A percentile compares a stretch with the other conserved stretches of the same genome.
phyloP scores from a whole-genome alignment of 2,113 vertebrate species.

The Trichechus manatus region DNA sequence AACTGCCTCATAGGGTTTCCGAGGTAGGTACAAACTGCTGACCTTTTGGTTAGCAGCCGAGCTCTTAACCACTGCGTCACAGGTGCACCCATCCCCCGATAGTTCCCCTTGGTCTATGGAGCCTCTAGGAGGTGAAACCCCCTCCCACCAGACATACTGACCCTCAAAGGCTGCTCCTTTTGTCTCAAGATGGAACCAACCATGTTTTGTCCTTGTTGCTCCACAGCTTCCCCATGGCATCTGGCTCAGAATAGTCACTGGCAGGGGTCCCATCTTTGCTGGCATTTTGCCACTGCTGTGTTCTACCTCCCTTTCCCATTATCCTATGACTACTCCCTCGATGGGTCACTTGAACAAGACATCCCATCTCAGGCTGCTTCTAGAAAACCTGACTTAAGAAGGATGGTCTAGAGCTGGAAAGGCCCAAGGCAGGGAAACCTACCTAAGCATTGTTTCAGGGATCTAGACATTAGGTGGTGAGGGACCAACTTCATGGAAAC shows the following conservation, averaged over 20 bases:
- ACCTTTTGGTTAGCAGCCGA: too few species aligned
- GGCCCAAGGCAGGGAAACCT: neutral
- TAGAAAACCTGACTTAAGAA: neutral
- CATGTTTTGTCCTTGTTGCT: neutral
- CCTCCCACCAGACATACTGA: too few species aligned
- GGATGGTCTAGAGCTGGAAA: neutral
- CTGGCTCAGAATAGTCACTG: neutral
- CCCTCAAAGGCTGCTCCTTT: neutral
- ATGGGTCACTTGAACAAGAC: neutral
- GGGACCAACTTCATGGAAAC: neutral
- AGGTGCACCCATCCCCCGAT: neutral
- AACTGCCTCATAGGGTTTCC: too few species aligned
- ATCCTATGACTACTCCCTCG: neutral
- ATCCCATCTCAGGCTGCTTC: neutral
- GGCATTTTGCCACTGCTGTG: neutral
- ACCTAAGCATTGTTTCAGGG: neutral
- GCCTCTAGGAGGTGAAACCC: neutral
- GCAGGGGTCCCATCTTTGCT: neutral
- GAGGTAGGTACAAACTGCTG: too few species aligned
- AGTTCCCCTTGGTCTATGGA: neutral
- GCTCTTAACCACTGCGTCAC: too few species aligned
- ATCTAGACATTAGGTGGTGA: neutral
- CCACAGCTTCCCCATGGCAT: neutral
- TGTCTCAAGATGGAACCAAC: neutral
- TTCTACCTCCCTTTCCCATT: neutral